These are phyloP conservation scores for Pogonus chalceus DNA, from an alignment of 1,140 invertebrate genomes.

Conservation along the genomic window DNA sequence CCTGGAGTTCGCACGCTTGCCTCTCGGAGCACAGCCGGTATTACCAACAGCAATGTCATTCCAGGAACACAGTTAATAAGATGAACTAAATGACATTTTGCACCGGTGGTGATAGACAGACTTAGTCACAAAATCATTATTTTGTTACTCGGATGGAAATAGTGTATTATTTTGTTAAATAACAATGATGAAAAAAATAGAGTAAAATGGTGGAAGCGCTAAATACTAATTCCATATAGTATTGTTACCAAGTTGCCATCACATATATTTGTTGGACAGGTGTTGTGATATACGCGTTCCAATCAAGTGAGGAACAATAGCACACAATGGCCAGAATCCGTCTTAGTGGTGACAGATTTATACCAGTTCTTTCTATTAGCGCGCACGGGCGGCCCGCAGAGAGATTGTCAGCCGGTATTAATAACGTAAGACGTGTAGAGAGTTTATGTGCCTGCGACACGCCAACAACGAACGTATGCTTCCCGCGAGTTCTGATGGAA, in stretches of 20 bases:
- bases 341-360: conserved; percentile 2
- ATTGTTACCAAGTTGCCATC: too few species aligned
- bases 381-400: conserved; percentile 17
- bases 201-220: background rate
- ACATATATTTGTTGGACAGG: too few species aligned
- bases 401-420: conserved; percentile 31
- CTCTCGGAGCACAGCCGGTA: too few species aligned
- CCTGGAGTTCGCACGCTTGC: too few species aligned
- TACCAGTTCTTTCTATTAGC: conserved; percentile 7
- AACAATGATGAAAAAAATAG: too few species aligned
- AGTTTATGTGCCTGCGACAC: background rate
- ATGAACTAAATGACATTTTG: too few species aligned
- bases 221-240: background rate
- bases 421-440: background rate
- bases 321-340: background rate
- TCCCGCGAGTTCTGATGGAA: too few species aligned
- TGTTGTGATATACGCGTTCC: background rate
- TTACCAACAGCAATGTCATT: background rate
- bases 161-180: too few species aligned
- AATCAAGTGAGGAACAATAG: background rate
- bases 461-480: background rate
- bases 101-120: too few species aligned
- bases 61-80: background rate
- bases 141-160: too few species aligned
- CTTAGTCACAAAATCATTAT: too few species aligned